phyloP scores from a whole-genome alignment of 2,113 vertebrate genomes.

The Heterotilapia buettikoferi region DNA sequence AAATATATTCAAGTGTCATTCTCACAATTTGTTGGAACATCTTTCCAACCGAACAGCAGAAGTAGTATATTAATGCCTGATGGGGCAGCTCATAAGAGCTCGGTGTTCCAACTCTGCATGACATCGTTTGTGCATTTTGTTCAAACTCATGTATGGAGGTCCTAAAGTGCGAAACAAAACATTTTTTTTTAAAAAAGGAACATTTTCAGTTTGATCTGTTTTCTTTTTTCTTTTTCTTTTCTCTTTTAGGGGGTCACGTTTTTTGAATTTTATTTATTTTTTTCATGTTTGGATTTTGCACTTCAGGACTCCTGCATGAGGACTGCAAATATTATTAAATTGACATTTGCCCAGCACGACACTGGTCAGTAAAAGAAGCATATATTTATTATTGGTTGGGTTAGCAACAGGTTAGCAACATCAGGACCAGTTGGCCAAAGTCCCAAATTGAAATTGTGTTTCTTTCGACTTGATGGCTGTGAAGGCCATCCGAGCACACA shows the following conservation, averaged over 20 bases:
- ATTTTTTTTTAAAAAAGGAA: background rate
- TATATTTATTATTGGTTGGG: background rate
- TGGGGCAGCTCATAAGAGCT: background rate
- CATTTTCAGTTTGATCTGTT: background rate
- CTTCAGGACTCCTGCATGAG: background rate
- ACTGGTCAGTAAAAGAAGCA: background rate
- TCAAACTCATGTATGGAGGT: background rate
- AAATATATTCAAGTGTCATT: background rate
- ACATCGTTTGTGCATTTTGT: background rate
- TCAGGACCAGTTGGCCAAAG: background rate
- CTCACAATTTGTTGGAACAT: background rate
- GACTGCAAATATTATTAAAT: background rate
- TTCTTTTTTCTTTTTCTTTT: background rate
- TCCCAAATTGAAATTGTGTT: background rate
- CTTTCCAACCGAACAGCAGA: background rate
- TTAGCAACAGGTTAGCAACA: background rate
- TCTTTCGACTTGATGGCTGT: background rate
- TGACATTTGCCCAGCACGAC: background rate
- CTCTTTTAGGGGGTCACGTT: background rate
- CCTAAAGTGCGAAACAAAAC: fast-evolving
- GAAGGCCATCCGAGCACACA: background rate
- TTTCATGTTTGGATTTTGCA: background rate
- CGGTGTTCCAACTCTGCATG: background rate
- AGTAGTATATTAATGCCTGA: background rate
- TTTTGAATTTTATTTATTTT: background rate